A percentile compares a stretch with the other conserved stretches of the same genome.
Conservation (phyloP, 2,888 invertebrate genomes). For the Noctua comes region DNA sequence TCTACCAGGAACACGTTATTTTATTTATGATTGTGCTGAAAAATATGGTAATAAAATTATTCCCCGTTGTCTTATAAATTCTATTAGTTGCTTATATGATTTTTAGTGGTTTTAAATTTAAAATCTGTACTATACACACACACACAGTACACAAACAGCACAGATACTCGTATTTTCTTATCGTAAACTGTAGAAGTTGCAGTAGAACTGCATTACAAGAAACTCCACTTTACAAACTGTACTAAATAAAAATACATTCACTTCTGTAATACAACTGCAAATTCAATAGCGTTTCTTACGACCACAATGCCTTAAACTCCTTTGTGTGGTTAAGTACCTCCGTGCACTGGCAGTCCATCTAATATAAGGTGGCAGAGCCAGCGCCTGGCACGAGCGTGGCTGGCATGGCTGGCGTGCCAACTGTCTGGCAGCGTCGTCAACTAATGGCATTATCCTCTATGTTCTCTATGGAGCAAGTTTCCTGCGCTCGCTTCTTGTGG, state of each 20-base stretch:
- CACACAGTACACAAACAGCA: too few species aligned
- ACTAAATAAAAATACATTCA: neutral
- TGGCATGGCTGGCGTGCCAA: slow-evolving; percentile 21
- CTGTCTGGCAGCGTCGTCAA: slow-evolving; percentile 37
- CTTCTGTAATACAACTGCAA: neutral
- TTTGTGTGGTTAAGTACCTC: slow-evolving; percentile 27
- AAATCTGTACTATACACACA: too few species aligned
- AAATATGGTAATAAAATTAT: neutral
- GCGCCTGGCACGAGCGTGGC: neutral
- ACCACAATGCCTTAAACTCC: slow-evolving; percentile 10
- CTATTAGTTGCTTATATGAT: neutral
- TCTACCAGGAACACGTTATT: too few species aligned
- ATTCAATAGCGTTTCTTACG: neutral
- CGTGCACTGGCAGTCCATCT: slow-evolving; percentile 11
- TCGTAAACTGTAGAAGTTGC: neutral
- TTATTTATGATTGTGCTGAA: neutral
- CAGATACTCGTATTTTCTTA: neutral
- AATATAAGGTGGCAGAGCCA: slow-evolving; percentile 22
- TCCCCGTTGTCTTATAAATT: neutral
- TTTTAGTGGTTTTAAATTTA: neutral
- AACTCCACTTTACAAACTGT: neutral
- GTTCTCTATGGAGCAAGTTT: slow-evolving; percentile 24
- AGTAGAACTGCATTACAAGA: neutral
- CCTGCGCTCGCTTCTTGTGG: slow-evolving; percentile 43
- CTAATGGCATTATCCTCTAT: slow-evolving; percentile 41